phyloP scores from a whole-genome alignment of 2,113 vertebrate genomes.

The Antennarius striatus region DNA sequence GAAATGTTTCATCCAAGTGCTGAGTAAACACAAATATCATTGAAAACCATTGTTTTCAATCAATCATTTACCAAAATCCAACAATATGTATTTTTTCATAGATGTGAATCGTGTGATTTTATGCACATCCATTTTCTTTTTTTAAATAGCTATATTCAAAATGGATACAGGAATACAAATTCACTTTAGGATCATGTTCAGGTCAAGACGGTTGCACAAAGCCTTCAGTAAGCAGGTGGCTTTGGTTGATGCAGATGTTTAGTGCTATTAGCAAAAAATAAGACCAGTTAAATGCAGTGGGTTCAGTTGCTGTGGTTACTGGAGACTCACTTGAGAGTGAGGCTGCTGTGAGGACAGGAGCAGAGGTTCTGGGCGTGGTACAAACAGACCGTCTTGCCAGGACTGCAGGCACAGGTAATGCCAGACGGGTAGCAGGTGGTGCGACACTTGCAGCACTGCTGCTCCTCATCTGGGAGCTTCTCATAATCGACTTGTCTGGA shows the following conservation, averaged over 20 bases:
- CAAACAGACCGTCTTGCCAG: slow-evolving; percentile 86
- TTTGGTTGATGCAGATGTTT: not conserved
- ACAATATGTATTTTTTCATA: no score
- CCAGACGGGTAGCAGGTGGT: slow-evolving; percentile 98
- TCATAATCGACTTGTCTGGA: slow-evolving; percentile 88
- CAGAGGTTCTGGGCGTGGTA: slow-evolving; percentile 89
- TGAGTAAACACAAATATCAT: no score
- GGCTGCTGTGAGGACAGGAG: slow-evolving; percentile 83
- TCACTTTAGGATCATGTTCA: not conserved
- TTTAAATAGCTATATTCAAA: no score
- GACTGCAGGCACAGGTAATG: slow-evolving; percentile 88
- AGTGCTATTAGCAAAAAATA: not conserved
- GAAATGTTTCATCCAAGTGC: no score
- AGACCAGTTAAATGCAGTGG: not conserved
- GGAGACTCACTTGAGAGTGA: slow-evolving; percentile 86
- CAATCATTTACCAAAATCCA: no score
- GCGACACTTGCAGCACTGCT: slow-evolving; percentile 92
- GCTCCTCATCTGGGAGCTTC: slow-evolving; percentile 90
- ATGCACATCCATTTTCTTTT: no score
- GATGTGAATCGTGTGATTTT: no score
- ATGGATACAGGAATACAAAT: no score
- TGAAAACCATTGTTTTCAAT: no score
- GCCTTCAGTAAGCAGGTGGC: not conserved
- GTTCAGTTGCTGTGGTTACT: slow-evolving; percentile 22
- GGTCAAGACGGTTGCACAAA: not conserved